Evolutionary conservation across 2,888 invertebrate species (phyloP).

Genomic region (Drosophila kanekoi): DNA sequence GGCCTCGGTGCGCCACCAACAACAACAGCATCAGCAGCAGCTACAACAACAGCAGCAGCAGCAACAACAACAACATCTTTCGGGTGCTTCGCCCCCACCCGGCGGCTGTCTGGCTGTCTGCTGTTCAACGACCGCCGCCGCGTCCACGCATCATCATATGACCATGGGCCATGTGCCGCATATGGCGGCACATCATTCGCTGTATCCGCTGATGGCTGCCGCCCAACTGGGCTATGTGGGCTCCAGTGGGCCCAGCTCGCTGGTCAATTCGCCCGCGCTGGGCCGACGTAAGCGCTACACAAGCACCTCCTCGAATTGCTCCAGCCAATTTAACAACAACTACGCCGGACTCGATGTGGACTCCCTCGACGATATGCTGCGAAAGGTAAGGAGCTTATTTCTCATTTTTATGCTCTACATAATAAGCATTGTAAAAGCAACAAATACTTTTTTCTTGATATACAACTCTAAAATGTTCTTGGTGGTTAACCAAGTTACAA

Average conservation of each 20-base stretch:
- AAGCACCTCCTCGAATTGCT: slow-evolving; percentile 87
- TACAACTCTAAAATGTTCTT: no score
- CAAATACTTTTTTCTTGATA: no score
- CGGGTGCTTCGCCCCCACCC: slow-evolving; percentile 37
- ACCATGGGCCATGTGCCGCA: slow-evolving; percentile 52
- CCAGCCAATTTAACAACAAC: slow-evolving; percentile 88
- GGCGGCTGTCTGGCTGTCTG: slow-evolving; percentile 53
- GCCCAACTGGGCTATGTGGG: slow-evolving; percentile 68
- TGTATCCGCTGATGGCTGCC: slow-evolving; percentile 79
- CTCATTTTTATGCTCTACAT: background rate
- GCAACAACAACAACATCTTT: slow-evolving; percentile 31
- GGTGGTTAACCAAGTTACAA: no score
- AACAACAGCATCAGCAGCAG: slow-evolving; percentile 55
- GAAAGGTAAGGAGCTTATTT: slow-evolving; percentile 88
- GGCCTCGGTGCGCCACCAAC: slow-evolving; percentile 67
- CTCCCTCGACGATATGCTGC: slow-evolving; percentile 91
- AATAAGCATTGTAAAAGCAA: no score
- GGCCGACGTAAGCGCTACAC: slow-evolving; percentile 88
- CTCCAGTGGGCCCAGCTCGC: slow-evolving; percentile 82
- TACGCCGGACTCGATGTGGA: slow-evolving; percentile 89
- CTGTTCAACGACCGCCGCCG: slow-evolving; percentile 47
- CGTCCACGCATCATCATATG: slow-evolving; percentile 63
- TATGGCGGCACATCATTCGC: slow-evolving; percentile 69
- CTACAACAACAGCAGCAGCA: slow-evolving; percentile 40
- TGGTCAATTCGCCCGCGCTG: slow-evolving; percentile 86